These are phyloP conservation scores for Dysidea cf. avara DNA, from an alignment of 37 sponge, comb jelly and placozoan genomes.

Conservation along the genomic window DNA sequence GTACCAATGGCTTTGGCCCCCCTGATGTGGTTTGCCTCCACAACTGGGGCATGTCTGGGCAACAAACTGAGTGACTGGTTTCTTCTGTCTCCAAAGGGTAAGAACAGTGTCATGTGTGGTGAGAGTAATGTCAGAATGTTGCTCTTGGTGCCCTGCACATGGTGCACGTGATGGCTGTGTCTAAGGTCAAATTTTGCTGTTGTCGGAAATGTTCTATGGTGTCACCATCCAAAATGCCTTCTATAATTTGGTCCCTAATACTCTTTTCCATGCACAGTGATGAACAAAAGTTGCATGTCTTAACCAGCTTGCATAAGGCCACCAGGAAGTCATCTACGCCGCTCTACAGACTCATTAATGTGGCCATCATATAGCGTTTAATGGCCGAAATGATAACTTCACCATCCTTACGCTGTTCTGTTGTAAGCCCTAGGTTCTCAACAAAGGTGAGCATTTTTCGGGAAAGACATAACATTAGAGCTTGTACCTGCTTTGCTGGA, in stretches of 20 bases:
- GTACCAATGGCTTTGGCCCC: no score
- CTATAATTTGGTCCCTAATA: constrained; percentile 38
- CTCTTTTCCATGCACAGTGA: constrained; percentile 20
- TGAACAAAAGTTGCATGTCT: constrained; percentile 39
- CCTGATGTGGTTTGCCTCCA: no score
- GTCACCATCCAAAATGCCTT: constrained; percentile 30
- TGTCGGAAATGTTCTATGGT: constrained; percentile 11
- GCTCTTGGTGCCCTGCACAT: no score
- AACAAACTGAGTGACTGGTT: no score
- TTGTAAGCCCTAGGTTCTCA: constrained; percentile 29
- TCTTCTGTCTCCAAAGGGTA: no score
- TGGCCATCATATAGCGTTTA: constrained; percentile 7
- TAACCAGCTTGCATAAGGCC: constrained; percentile 21
- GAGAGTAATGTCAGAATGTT: no score
- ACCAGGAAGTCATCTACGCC: constrained; percentile 27
- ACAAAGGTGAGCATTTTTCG: constrained; percentile 23
- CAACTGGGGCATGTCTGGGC: no score
- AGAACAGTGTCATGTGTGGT: no score
- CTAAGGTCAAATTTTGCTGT: constrained; percentile 11
- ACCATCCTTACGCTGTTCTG: constrained; percentile 5
- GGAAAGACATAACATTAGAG: constrained; percentile 31
- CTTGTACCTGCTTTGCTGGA: constrained; percentile 25
- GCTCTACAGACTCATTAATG: constrained; percentile 22
- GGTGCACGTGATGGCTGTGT: constrained; percentile 7
- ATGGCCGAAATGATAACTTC: not conserved